These are phyloP conservation scores for Linhomoeus sp. DNA, from an alignment of 2,888 invertebrate genomes.

Conservation along the genomic window DNA sequence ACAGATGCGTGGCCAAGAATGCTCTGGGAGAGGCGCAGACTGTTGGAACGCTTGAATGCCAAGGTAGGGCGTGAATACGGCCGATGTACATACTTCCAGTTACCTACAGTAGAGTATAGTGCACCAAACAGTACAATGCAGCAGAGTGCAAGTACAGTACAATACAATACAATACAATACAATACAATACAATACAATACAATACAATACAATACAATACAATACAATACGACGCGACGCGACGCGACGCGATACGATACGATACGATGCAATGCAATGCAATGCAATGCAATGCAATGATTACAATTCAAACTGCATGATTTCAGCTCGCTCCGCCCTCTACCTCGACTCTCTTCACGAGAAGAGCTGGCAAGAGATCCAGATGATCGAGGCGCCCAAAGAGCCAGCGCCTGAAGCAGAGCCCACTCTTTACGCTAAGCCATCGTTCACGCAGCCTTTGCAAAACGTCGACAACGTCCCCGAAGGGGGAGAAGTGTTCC, in stretches of 20 bases:
- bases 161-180: no score
- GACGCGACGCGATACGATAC: no score
- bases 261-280: neutral
- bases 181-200: no score
- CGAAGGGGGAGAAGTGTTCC: constrained; percentile 77
- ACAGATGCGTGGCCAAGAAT: constrained; percentile 64
- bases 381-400: constrained; percentile 49
- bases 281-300: neutral
- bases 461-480: constrained; percentile 65
- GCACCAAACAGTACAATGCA: no score
- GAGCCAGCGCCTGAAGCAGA: constrained; percentile 44
- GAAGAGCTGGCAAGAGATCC: constrained; percentile 70
- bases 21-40: constrained; percentile 75
- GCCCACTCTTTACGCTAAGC: constrained; percentile 63
- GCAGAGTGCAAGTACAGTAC: no score
- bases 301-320: no score
- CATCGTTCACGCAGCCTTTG: constrained; percentile 78
- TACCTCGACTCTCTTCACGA: constrained; percentile 72
- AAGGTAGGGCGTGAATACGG: constrained; percentile 10
- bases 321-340: constrained; percentile 32
- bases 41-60: constrained; percentile 39
- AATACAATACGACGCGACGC: no score
- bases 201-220: no score
- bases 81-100: no score
- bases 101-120: neutral